Evolutionary conservation across 2,888 invertebrate genomes (phyloP), one percentile per base, ranked within the genome.

Genomic region (Xiphydria camelus): DNA sequence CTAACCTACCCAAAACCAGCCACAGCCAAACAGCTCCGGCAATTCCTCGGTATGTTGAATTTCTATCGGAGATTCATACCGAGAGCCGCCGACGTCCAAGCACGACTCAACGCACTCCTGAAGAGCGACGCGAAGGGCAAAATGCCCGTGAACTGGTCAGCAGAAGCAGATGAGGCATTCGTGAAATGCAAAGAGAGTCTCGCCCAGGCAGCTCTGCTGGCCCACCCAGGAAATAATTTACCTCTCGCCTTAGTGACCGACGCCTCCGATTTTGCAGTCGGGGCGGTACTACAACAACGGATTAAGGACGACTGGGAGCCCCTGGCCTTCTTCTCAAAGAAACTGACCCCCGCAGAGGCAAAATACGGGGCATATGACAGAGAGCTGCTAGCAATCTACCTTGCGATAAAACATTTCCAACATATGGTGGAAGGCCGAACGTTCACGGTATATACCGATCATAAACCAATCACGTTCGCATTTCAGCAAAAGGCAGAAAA

Each of bases 331-430:
- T 75, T 68, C 42, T 73, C 71, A 1, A 55, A 52, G 29, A 73
- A 70, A 26, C 49, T 76, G 1, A 60, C 45, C 14, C 41, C 58
- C 4, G 43, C 69, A 0, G 65, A 77, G 46, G 34, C 21, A 9
- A 72, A 68, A 4, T 77, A 75, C 34, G 17, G n/a, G n/a, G 31
- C 44, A 3, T 76, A 75, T 46, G 74, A 77, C 41, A 21, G 73
- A 2, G 73, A 76, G 51, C 59, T 77, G 0, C 51, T 73, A 3
- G 75, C 73, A 0, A 66, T 70, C 2, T 76, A 73, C 41, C 48
- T 58, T 36, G 66, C 67, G 0, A 55, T 76, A 0, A 62, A 62
- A 37, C 53, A 70, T 44, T 76, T 75, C 50, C 51, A 65, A 4
- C 58, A 70, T 20, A 62, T 73, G 59, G 26, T 77, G 0, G 76